Evolutionary conservation across 2,113 vertebrate species (phyloP).

Genomic region (Circaetus gallicus): DNA sequence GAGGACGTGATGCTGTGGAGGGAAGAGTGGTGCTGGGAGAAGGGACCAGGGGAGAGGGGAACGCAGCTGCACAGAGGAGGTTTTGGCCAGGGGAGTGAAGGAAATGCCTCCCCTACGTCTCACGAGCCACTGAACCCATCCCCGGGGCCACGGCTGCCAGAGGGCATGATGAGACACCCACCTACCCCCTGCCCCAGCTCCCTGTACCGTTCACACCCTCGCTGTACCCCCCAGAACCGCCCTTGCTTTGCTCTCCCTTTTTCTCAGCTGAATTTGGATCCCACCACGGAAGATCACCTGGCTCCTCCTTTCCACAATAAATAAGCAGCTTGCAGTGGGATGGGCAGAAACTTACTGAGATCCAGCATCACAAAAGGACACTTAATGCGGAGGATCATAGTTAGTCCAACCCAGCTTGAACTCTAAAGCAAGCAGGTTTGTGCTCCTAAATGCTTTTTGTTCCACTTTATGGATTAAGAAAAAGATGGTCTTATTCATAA

Average conservation of each 20-base stretch:
- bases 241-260: not conserved
- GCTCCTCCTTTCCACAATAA: not conserved
- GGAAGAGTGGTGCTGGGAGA: not conserved
- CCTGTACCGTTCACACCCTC: not conserved
- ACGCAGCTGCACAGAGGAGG: not conserved
- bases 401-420: not conserved
- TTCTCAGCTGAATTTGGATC: not conserved
- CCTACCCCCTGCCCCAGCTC: not conserved
- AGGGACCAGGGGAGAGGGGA: not conserved
- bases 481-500: not conserved
- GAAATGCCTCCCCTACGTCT: not conserved
- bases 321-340: not conserved
- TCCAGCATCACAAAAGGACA: not conserved
- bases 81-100: not conserved
- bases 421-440: not conserved
- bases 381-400: not conserved
- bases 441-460: not conserved
- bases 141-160: not conserved
- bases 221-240: not conserved
- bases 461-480: not conserved
- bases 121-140: not conserved
- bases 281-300: not conserved
- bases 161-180: fast-evolving
- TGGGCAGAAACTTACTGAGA: not conserved
- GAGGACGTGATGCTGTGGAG: not conserved